Evolutionary conservation across 2,113 vertebrate species (phyloP).

Genomic region (Nothobranchius furzeri): DNA sequence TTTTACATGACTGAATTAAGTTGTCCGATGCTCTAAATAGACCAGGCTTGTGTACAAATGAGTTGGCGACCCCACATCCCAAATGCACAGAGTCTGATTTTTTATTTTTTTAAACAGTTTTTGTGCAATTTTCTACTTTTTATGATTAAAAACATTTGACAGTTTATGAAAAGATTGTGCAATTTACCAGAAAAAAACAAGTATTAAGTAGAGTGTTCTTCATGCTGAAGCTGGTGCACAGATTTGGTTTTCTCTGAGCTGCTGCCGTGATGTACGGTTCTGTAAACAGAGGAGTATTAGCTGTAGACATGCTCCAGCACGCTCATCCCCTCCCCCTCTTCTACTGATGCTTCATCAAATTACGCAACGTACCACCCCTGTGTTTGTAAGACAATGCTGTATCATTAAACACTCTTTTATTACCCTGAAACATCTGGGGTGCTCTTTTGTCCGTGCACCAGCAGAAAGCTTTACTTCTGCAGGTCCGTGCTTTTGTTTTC

Average conservation of each 20-base stretch:
- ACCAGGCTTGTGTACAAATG: no score
- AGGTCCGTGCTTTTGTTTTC: conserved; percentile 12
- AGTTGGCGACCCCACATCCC: no score
- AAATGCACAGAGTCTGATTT: no score
- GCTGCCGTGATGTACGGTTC: conserved; percentile 21
- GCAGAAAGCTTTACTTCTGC: conserved; percentile 18
- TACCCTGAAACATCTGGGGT: conserved; percentile 16
- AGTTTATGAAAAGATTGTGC: no score
- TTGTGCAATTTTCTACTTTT: no score
- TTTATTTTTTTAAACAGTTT: no score
- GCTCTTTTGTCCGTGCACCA: conserved; percentile 8
- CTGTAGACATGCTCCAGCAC: conserved; percentile 35
- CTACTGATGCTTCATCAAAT: conserved; percentile 15
- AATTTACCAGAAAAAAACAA: no score
- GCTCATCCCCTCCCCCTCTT: conserved; percentile 19
- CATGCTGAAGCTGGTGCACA: not conserved
- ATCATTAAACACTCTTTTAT: conserved; percentile 5
- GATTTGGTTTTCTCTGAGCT: not conserved
- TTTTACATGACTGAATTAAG: no score
- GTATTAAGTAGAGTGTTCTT: not conserved
- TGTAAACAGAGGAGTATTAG: conserved; percentile 42
- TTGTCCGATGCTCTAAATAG: no score
- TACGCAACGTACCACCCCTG: conserved; percentile 4
- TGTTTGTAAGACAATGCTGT: conserved; percentile 32
- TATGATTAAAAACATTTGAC: no score